Evolutionary conservation across 2,113 vertebrate genomes (phyloP).

Genomic region (Daboia siamensis): DNA sequence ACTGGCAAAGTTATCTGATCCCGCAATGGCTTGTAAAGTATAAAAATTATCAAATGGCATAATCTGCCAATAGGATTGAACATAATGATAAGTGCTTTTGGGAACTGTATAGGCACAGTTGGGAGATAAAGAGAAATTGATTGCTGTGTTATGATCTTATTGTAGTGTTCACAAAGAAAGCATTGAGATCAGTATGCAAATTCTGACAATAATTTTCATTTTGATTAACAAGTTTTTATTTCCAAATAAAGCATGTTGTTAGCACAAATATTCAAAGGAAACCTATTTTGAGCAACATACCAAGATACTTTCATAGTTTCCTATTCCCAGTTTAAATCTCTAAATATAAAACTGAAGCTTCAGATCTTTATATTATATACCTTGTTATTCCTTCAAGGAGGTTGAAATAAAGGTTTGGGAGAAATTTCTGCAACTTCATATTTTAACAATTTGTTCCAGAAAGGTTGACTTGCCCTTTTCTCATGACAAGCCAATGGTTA

Average conservation of each 20-base stretch:
- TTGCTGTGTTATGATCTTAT: neutral
- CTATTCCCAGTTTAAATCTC: neutral
- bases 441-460: neutral
- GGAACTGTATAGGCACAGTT: neutral
- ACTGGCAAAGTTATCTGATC: conserved; percentile 10
- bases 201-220: conserved; percentile 8
- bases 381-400: neutral
- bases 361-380: neutral
- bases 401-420: neutral
- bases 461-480: neutral
- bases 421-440: neutral
- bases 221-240: neutral
- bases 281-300: neutral
- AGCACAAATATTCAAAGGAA: neutral
- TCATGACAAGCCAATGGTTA: neutral
- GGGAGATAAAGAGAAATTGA: conserved; percentile 7
- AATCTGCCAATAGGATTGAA: neutral
- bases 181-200: neutral
- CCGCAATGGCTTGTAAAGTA: neutral
- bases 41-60: neutral
- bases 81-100: conserved; percentile 5
- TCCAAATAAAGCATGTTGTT: conserved; percentile 16
- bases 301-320: conserved; percentile 8
- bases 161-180: neutral
- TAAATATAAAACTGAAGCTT: neutral